Evolutionary conservation across 2,888 invertebrate species (phyloP).

Genomic region (Dynastes hyllus): DNA sequence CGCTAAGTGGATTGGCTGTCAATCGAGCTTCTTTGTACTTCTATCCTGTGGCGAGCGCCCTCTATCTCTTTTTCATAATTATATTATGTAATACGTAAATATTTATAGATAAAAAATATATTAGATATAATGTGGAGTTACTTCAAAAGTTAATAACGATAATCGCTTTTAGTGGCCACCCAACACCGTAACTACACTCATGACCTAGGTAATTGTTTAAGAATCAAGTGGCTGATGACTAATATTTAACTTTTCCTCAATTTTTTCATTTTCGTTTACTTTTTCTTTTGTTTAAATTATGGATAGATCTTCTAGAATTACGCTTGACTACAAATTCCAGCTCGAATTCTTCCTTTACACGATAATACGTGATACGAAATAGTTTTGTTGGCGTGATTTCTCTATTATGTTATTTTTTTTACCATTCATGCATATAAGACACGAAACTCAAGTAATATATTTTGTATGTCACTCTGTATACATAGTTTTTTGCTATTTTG

Average conservation of each 20-base stretch:
- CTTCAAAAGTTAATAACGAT: slow-evolving; percentile 45
- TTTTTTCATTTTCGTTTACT: slow-evolving; percentile 42
- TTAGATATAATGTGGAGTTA: not conserved
- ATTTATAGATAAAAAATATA: not conserved
- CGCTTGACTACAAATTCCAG: slow-evolving; percentile 68
- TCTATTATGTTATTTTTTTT: slow-evolving; percentile 52
- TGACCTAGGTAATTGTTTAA: slow-evolving; percentile 74
- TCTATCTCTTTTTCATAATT: not conserved
- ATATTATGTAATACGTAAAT: slow-evolving; percentile 2
- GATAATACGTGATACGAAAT: slow-evolving; percentile 27
- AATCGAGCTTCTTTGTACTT: slow-evolving; percentile 38
- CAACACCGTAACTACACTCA: slow-evolving; percentile 78
- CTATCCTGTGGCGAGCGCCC: not conserved
- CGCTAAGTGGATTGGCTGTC: slow-evolving; percentile 27
- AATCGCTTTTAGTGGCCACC: slow-evolving; percentile 75
- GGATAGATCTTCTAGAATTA: slow-evolving; percentile 69
- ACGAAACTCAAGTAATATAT: slow-evolving; percentile 28
- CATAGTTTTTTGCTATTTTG: slow-evolving; percentile 58
- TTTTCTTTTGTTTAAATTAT: slow-evolving; percentile 60
- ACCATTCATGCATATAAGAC: slow-evolving; percentile 27
- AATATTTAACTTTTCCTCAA: slow-evolving; percentile 20
- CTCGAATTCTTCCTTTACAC: slow-evolving; percentile 62
- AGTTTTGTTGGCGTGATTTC: slow-evolving; percentile 61
- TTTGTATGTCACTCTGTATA: slow-evolving; percentile 54
- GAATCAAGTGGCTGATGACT: slow-evolving; percentile 31